phyloP scores from a whole-genome alignment of 2,888 invertebrate genomes.

The Clanis bilineata region DNA sequence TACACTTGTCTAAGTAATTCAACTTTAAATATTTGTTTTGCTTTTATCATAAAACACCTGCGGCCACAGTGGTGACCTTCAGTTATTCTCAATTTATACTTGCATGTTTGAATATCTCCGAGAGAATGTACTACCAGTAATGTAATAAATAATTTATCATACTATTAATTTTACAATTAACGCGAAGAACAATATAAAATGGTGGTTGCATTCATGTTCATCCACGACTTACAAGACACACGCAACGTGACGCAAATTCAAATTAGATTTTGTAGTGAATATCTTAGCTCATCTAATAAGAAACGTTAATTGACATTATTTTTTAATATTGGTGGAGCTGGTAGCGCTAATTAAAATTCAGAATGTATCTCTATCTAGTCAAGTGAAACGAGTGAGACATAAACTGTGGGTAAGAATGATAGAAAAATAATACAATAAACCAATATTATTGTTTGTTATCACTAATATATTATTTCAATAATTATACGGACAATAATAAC shows the following conservation, averaged over 20 bases:
- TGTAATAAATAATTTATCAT: background rate
- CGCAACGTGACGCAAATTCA: background rate
- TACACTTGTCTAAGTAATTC: constrained; percentile 31
- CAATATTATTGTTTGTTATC: background rate
- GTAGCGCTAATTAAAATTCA: background rate
- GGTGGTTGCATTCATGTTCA: background rate
- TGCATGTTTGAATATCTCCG: background rate
- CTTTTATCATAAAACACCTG: constrained; percentile 47
- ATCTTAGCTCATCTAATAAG: background rate
- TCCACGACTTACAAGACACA: too few species aligned
- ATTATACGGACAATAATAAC: background rate
- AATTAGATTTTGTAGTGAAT: background rate
- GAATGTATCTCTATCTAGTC: background rate
- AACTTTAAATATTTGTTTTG: constrained; percentile 43
- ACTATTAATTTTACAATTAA: background rate
- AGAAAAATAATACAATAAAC: background rate
- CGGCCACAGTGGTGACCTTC: constrained; percentile 49
- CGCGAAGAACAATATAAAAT: background rate
- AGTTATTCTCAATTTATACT: constrained; percentile 26
- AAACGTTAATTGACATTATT: background rate
- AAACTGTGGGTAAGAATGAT: background rate
- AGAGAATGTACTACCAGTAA: background rate
- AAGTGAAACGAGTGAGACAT: too few species aligned
- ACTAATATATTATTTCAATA: background rate
- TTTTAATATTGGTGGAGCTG: background rate